Conservation (phyloP, 2,888 invertebrate species). For the Monochamus alternatus region DNA sequence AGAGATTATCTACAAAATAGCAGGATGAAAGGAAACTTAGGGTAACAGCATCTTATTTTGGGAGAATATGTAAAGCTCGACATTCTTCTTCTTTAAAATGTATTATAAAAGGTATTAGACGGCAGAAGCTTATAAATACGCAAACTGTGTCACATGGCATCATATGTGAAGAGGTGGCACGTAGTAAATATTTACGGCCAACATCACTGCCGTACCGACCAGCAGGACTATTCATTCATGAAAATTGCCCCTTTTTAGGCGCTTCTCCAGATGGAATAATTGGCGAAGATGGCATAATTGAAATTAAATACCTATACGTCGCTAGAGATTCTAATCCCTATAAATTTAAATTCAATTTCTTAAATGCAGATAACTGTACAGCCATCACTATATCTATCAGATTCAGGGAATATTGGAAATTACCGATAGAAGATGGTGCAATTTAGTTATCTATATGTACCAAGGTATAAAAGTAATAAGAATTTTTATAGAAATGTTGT, state of each 20-base stretch:
- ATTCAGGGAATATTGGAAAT: background rate
- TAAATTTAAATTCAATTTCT: background rate
- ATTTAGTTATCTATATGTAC: background rate
- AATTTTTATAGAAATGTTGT: background rate
- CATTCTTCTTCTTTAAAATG: background rate
- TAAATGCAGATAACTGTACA: background rate
- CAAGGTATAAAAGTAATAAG: background rate
- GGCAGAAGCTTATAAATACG: background rate
- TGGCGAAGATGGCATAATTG: background rate
- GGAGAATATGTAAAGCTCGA: background rate
- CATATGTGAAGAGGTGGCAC: background rate
- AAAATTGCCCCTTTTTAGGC: background rate
- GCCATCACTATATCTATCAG: background rate
- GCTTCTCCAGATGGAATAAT: constrained; percentile 6
- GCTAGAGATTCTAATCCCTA: background rate
- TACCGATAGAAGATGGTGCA: background rate
- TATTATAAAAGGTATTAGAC: background rate
- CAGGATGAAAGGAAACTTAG: background rate
- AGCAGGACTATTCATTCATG: background rate
- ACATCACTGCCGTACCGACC: background rate
- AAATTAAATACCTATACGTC: background rate
- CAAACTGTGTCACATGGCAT: background rate
- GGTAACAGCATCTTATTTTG: background rate
- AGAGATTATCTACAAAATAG: background rate
- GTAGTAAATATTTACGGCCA: background rate